Percentiles rank a stretch among this genome's conserved stretches.
Conservation (phyloP, 2,888 invertebrate genomes). For the Plagiodera versicolora region DNA sequence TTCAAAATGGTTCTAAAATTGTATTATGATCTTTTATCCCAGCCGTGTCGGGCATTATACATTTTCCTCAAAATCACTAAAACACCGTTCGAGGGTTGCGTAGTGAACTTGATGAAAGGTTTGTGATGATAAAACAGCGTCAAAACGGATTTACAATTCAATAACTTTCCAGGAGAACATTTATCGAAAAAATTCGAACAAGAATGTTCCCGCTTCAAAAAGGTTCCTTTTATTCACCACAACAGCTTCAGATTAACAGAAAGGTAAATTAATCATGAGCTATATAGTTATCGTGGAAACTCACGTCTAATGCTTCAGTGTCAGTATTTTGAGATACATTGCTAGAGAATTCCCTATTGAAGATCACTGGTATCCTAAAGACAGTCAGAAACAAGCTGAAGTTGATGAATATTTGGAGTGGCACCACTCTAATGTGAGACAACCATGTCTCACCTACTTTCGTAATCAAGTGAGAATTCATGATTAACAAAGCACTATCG, state of each 20-base stretch:
- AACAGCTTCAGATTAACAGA: constrained; percentile 60
- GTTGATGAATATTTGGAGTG: constrained; percentile 77
- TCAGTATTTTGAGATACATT: constrained; percentile 74
- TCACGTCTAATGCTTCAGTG: constrained; percentile 57
- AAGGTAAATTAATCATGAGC: constrained; percentile 45
- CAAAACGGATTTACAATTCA: neutral
- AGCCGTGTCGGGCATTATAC: constrained; percentile 58
- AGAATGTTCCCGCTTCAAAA: constrained; percentile 58
- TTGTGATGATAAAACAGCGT: constrained; percentile 14
- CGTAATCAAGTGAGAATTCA: constrained; percentile 57
- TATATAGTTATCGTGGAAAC: neutral
- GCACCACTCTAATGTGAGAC: constrained; percentile 71
- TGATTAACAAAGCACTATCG: no score
- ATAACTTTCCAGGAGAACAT: constrained; percentile 55
- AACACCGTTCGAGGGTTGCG: constrained; percentile 55
- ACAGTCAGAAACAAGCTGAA: constrained; percentile 62
- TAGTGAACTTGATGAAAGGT: constrained; percentile 56
- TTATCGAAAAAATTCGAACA: constrained; percentile 55
- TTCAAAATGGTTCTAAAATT: constrained; percentile 42
- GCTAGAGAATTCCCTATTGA: constrained; percentile 59
- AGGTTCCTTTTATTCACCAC: constrained; percentile 62
- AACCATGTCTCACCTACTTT: constrained; percentile 63
- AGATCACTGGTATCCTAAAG: constrained; percentile 68
- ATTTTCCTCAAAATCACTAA: constrained; percentile 56
- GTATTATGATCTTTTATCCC: constrained; percentile 57